These are phyloP conservation scores for Helarctos malayanus DNA, from an alignment of 2,797 vertebrate genomes.

Conservation along the genomic window DNA sequence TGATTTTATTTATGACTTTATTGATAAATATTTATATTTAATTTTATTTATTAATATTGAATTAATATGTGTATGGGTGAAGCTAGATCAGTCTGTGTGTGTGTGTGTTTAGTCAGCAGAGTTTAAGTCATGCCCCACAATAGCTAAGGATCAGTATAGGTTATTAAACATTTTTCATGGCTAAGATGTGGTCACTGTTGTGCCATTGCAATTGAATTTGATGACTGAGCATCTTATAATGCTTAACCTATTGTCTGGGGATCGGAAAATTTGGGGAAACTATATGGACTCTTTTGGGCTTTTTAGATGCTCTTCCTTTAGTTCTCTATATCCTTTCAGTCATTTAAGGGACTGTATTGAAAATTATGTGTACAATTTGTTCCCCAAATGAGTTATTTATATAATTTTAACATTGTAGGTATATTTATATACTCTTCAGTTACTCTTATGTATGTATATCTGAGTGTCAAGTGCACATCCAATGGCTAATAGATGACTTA, in stretches of 20 bases:
- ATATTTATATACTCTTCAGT: not conserved
- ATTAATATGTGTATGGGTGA: not conserved
- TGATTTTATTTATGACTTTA: not conserved
- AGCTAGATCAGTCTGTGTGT: not conserved
- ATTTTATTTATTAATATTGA: slow-evolving; percentile 19
- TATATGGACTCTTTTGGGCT: not conserved
- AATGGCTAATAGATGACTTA: not conserved
- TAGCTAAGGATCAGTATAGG: not conserved
- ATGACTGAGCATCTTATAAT: slow-evolving; percentile 24
- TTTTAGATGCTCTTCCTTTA: not conserved
- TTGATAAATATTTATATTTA: not conserved
- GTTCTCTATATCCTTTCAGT: not conserved
- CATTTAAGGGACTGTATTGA: slow-evolving; percentile 9
- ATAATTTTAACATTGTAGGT: not conserved
- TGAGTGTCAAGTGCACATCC: slow-evolving; percentile 28
- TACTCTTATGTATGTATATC: slow-evolving; percentile 49
- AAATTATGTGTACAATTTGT: not conserved
- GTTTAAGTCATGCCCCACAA: not conserved
- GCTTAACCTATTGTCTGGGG: not conserved
- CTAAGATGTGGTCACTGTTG: slow-evolving; percentile 64
- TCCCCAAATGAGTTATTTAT: not conserved
- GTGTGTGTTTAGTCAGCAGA: not conserved
- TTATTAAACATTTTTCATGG: slow-evolving; percentile 57
- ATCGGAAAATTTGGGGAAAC: not conserved
- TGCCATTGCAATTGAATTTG: not conserved